Conservation (phyloP, 2,797 vertebrate species). For the Apogon hyalosoma region DNA sequence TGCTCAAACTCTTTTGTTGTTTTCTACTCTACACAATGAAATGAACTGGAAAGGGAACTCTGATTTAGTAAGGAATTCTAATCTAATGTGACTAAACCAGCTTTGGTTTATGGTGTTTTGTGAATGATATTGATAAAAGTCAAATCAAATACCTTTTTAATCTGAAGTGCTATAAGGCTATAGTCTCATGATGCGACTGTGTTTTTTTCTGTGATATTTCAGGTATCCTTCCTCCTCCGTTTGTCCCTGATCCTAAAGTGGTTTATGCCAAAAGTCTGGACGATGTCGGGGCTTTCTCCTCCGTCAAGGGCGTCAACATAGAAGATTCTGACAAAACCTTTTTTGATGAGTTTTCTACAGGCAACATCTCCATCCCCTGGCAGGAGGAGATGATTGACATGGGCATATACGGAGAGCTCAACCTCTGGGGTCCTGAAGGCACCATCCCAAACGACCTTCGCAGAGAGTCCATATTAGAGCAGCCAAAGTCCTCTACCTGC, state of each 20-base stretch:
- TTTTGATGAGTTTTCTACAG: slow-evolving; percentile 89
- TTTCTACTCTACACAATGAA: too few species aligned
- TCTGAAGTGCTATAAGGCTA: too few species aligned
- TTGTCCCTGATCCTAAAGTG: slow-evolving; percentile 88
- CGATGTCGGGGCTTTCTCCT: slow-evolving; percentile 91
- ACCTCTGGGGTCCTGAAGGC: slow-evolving; percentile 85
- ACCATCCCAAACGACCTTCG: slow-evolving; percentile 86
- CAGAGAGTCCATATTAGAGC: slow-evolving; percentile 81
- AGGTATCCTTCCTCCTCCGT: slow-evolving; percentile 90
- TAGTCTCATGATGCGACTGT: background rate
- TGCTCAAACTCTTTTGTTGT: too few species aligned
- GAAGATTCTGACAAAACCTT: slow-evolving; percentile 86
- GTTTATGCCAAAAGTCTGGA: slow-evolving; percentile 92
- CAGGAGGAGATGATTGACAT: slow-evolving; percentile 94
- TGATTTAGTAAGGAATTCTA: too few species aligned
- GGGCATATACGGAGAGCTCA: slow-evolving; percentile 89
- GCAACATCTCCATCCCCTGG: slow-evolving; percentile 91
- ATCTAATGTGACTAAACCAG: too few species aligned
- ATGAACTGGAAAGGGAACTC: too few species aligned
- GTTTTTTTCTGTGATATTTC: background rate
- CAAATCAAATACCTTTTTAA: too few species aligned
- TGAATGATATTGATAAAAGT: too few species aligned
- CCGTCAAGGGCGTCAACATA: slow-evolving; percentile 86
- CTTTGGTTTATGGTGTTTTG: too few species aligned
- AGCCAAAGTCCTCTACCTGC: slow-evolving; percentile 90